Evolutionary conservation across 2,888 invertebrate species (phyloP), one percentile per base, ranked within the genome.

Genomic region (Pandemis cinnamomeana): DNA sequence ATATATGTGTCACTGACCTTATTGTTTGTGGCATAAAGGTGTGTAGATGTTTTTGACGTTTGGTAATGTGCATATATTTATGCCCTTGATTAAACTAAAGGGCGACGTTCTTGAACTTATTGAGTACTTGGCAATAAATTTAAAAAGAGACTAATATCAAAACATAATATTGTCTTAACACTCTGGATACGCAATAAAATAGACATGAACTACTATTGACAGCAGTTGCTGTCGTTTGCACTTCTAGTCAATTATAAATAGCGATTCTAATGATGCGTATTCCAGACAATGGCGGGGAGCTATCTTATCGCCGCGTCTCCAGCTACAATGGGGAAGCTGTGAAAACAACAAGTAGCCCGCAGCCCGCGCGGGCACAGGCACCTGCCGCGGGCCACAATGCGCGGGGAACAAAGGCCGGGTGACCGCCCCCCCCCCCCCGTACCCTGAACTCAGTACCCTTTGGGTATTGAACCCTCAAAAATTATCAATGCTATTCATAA

Each of bases 341-440:
- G 62, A 63, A 63, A 63, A 63, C 44, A 63, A 63, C 63, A 20
- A 44, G 20, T 11, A 61, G 7, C 61, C 41, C 41, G 36, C 7
- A 41, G 61, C n/a, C 1, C 36, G 7, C 36, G n/a, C 41, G 27
- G 0, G 13, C 27, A 36, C 27, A n/a, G n/a, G 61, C 41, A 61
- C 36, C 61, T 61, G 41, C 58, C 27, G 58, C 58, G 27, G 20
- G 27, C 10, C 41, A 61, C 61, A 61, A 61, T 41, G 61, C 44
- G 44, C 7, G 10, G 41, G 11, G 44, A 20, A 67, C 67, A 67
- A 67, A 55, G 44, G 55, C 58, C 13, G 67, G 53, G 41, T 53
- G 36, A 67, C 68, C 46, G 3, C 46, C 1, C 13, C 46, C 11
- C 13, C 11, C 42, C 15, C 7, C 15, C 42, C 41, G 41, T 1